These are phyloP conservation scores for Sphenopsis melanotis DNA, from an alignment of 2,797 vertebrate genomes.

Conservation along the genomic window DNA sequence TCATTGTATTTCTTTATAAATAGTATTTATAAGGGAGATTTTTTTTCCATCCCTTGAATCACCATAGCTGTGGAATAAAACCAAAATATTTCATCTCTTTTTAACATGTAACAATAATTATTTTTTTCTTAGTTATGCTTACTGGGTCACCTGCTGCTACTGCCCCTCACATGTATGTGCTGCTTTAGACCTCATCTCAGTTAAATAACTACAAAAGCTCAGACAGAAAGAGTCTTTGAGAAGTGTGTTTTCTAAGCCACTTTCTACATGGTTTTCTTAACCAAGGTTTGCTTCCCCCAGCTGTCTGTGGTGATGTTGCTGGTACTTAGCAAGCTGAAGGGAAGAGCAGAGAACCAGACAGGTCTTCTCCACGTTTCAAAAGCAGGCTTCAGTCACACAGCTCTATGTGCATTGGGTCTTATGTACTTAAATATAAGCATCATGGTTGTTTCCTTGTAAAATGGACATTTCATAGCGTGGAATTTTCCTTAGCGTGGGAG, in stretches of 20 bases:
- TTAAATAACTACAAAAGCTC: neutral
- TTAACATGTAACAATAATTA: neutral
- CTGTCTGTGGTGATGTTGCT: neutral
- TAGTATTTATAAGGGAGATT: neutral
- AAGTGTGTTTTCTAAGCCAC: neutral
- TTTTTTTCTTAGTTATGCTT: neutral
- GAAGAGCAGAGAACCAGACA: neutral
- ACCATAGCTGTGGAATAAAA: neutral
- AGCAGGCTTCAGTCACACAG: neutral
- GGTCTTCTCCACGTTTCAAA: neutral
- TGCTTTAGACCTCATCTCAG: neutral
- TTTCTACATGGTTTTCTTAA: neutral
- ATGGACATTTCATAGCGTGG: neutral
- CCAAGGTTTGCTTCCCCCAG: neutral
- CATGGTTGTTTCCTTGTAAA: conserved; percentile 1
- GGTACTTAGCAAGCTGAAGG: neutral
- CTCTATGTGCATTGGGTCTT: neutral
- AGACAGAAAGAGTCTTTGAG: neutral
- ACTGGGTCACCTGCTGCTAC: neutral
- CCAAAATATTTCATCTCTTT: neutral
- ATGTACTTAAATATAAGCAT: neutral
- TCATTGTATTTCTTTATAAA: neutral
- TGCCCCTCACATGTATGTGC: neutral
- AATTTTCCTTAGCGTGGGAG: neutral
- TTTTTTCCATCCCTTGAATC: neutral